Percentiles rank a stretch among this genome's conserved stretches.
Conservation (phyloP, 2,888 invertebrate species). For the Exephanes ischioxanthus region DNA sequence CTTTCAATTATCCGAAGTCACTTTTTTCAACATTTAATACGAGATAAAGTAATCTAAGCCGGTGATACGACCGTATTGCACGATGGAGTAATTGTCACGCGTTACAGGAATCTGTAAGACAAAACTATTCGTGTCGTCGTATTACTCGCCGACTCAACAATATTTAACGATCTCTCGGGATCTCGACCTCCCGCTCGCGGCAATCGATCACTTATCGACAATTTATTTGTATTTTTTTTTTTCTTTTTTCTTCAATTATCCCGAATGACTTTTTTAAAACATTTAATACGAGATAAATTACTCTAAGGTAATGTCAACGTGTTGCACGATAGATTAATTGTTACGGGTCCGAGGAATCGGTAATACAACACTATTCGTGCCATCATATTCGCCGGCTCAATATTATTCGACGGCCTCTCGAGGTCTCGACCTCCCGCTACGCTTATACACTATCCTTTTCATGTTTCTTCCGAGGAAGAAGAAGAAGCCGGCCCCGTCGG, state of each 20-base stretch:
- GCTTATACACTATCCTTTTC: slow-evolving; percentile 1
- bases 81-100: slow-evolving; percentile 31
- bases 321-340: slow-evolving; percentile 30
- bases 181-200: slow-evolving; percentile 40
- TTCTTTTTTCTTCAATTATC: background rate
- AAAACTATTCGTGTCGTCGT: slow-evolving; percentile 29
- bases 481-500: background rate
- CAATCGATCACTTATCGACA: background rate
- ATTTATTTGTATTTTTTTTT: slow-evolving; percentile 23
- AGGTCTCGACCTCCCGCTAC: slow-evolving; percentile 43
- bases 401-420: slow-evolving; percentile 2
- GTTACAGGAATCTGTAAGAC: slow-evolving; percentile 27
- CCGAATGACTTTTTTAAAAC: background rate
- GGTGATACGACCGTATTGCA: slow-evolving; percentile 10
- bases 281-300: background rate
- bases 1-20: slow-evolving; percentile 2
- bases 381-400: background rate
- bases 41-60: no score
- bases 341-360: slow-evolving; percentile 22
- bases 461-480: slow-evolving; percentile 17
- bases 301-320: slow-evolving; percentile 18
- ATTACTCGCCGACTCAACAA: background rate
- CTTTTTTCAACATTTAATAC: slow-evolving; percentile 20
- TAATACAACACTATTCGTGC: slow-evolving; percentile 47
- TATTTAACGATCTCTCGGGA: background rate